A percentile compares a stretch with the other conserved stretches of the same genome.
phyloP scores from a whole-genome alignment of 2,797 vertebrate species.

The Oreochromis mossambicus region DNA sequence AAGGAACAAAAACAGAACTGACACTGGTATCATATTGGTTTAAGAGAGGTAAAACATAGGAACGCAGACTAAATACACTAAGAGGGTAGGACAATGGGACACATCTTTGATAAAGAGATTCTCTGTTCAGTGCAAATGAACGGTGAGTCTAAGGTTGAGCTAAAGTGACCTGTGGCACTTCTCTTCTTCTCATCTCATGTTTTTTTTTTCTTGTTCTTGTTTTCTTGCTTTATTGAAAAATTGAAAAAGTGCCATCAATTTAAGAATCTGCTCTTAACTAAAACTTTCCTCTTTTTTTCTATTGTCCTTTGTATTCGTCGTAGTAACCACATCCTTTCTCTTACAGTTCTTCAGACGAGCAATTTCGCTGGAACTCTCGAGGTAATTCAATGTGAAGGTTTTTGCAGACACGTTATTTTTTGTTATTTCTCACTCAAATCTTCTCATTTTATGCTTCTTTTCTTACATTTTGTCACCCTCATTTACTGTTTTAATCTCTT shows the following conservation, averaged over 20 bases:
- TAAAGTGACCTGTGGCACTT: background rate
- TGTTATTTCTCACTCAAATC: background rate
- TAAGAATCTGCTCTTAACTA: background rate
- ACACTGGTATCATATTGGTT: rapidly evolving
- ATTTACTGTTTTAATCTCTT: background rate
- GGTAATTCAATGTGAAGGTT: conserved; percentile 70
- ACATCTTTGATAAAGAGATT: background rate
- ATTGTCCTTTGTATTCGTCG: background rate
- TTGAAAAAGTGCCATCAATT: background rate
- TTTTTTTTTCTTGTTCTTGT: background rate
- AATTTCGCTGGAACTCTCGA: conserved; percentile 95
- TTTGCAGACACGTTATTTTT: background rate
- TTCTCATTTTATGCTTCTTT: background rate
- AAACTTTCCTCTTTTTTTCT: background rate
- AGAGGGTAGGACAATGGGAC: background rate
- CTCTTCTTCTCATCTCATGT: background rate
- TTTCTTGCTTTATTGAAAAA: background rate
- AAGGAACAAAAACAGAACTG: background rate
- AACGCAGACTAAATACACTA: background rate
- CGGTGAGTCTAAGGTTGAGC: background rate
- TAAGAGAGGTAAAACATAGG: background rate
- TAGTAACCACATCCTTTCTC: conserved; percentile 36
- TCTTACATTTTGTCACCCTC: background rate
- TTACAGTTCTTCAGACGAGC: conserved; percentile 93
- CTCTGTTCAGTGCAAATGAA: background rate